phyloP scores from a whole-genome alignment of 2,797 vertebrate species.

The Clarias laeviceps region DNA sequence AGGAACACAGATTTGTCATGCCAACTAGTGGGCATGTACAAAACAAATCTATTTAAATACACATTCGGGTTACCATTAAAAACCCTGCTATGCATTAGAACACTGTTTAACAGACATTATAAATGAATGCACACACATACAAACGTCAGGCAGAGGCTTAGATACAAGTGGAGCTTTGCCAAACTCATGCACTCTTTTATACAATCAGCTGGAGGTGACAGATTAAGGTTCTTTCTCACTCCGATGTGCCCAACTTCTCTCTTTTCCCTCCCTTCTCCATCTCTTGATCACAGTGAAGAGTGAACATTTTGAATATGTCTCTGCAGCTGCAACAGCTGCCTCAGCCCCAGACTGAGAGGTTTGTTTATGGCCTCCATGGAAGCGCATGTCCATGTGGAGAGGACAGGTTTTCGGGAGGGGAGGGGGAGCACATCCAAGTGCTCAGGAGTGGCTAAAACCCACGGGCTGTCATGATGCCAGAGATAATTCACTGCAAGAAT shows the following conservation, averaged over 20 bases:
- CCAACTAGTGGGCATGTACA: not conserved
- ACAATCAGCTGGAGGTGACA: slow-evolving; percentile 48
- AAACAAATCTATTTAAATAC: slow-evolving; percentile 18
- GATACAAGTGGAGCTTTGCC: slow-evolving; percentile 28
- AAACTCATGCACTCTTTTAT: slow-evolving; percentile 38
- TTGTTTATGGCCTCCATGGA: slow-evolving; percentile 43
- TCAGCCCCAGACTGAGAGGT: slow-evolving; percentile 43
- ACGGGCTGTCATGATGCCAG: slow-evolving; percentile 38
- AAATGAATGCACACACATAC: slow-evolving; percentile 23
- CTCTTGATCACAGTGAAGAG: slow-evolving; percentile 16
- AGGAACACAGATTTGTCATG: not conserved
- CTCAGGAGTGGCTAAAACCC: slow-evolving; percentile 50
- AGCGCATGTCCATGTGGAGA: slow-evolving; percentile 34
- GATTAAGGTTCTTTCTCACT: slow-evolving; percentile 50
- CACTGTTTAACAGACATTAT: slow-evolving; percentile 12
- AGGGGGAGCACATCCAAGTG: slow-evolving; percentile 14
- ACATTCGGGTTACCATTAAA: slow-evolving; percentile 11
- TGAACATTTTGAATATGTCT: slow-evolving; percentile 45
- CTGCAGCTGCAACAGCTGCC: slow-evolving; percentile 48
- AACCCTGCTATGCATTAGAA: not conserved
- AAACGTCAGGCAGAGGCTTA: slow-evolving; percentile 14
- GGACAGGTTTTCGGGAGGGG: slow-evolving; percentile 23
- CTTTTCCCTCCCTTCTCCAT: not conserved
- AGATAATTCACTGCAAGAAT: slow-evolving; percentile 49
- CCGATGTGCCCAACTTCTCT: slow-evolving; percentile 31